Evolutionary conservation across 35 echinoderm and acorn worm species (phyloP), one percentile per base, ranked within the genome.

Genomic region (Diadema setosum): DNA sequence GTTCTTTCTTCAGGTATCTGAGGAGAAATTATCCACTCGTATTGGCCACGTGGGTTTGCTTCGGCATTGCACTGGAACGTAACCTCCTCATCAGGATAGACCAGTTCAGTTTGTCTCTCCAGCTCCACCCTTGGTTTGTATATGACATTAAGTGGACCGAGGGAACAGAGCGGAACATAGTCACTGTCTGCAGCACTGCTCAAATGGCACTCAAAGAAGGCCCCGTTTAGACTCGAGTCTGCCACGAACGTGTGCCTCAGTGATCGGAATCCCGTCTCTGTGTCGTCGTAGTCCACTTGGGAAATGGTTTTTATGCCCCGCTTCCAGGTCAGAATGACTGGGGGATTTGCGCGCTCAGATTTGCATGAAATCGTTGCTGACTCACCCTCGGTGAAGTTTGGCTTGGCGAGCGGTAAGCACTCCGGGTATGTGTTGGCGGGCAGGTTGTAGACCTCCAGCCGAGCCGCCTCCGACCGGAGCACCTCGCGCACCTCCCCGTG

Each of bases 131-230:
- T 33, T 23, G 89, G 94, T 82, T 45, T 61, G 34, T 88, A 96
- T 25, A 80, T 17, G 5, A 96, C 52, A 3, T 85, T 59, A 0
- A 96, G 25, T n/a, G 84, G 84, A 42, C 85, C 90, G 5, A 96
- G 58, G 50, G 84, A 88, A 63, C 94, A 96, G 59, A 85, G 78
- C 25, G 64, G 84, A 18, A 91, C 16, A 55, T 52, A 69, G 2
- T 76, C 52, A 26, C 24, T 42, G 80, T 85, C 70, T 20, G 94
- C 94, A 45, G 58, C 82, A 3, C 90, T 92, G 20, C 75, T 88
- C 85, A 91, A 64, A 60, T 96, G 91, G 76, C 94, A 96, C 69
- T 96, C 90, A 46, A 88, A 96, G 44, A 87, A 92, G 39, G 90
- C 76, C 0, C 90, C 85, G 26, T 96, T 50, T 18, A 92, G 65